Conservation (phyloP, 2,113 vertebrate species). For the Etheostoma spectabile region DNA sequence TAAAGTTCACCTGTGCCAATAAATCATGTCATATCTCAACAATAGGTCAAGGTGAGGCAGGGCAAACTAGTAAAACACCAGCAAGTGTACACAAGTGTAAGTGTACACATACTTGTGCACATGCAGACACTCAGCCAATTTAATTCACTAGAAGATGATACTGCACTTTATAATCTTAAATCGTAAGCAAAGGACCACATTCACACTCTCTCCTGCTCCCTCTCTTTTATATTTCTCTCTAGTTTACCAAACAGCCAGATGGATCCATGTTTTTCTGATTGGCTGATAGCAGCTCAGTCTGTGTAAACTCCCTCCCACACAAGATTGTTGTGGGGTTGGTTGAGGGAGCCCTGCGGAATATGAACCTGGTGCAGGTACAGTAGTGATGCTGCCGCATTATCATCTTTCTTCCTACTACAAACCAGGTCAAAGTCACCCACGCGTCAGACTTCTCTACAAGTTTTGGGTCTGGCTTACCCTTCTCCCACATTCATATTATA, state of each 20-base stretch:
- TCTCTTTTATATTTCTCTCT: conserved; percentile 27
- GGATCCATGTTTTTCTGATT: conserved; percentile 55
- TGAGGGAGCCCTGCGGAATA: conserved; percentile 45
- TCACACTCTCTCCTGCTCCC: conserved; percentile 31
- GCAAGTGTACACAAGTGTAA: conserved; percentile 13
- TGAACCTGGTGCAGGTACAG: conserved; percentile 61
- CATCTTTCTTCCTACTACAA: conserved; percentile 53
- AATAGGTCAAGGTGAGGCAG: conserved; percentile 48
- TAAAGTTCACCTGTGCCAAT: conserved; percentile 11
- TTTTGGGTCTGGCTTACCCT: conserved; percentile 12
- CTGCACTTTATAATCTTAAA: conserved; percentile 61
- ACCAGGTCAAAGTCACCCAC: conserved; percentile 80
- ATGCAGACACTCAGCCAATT: conserved; percentile 45
- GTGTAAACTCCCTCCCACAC: conserved; percentile 32
- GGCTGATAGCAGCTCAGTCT: conserved; percentile 53
- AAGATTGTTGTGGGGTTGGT: conserved; percentile 46
- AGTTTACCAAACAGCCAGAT: conserved; percentile 42
- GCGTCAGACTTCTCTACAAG: conserved; percentile 25
- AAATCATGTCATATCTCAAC: conserved; percentile 39
- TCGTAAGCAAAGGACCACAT: conserved; percentile 58
- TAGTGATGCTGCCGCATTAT: conserved; percentile 54
- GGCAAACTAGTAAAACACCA: conserved; percentile 16
- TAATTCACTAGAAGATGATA: conserved; percentile 63
- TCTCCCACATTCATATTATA: conserved; percentile 27
- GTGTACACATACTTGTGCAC: conserved; percentile 11